Conservation (phyloP, 2,113 vertebrate species). For the Petrocephalus zakoni region DNA sequence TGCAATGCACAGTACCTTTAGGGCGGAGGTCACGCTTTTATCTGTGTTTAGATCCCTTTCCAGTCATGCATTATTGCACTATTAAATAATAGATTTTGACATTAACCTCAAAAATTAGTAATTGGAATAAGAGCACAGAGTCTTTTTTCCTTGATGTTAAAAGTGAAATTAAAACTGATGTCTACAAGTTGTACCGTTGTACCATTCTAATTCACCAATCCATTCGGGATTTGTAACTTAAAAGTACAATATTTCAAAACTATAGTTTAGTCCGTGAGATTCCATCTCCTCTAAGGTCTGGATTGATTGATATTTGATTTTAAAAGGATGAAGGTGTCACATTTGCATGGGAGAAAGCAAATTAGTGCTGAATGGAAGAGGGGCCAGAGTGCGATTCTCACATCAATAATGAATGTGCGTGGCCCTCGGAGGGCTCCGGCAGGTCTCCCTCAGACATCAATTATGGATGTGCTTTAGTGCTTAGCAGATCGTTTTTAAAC, state of each 20-base stretch:
- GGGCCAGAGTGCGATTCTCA: slow-evolving; percentile 61
- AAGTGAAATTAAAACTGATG: not conserved
- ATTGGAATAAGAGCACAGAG: not conserved
- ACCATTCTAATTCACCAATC: not conserved
- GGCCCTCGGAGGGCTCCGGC: slow-evolving; percentile 71
- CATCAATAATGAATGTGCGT: slow-evolving; percentile 83
- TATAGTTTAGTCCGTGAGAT: not conserved
- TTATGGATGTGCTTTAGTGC: slow-evolving; percentile 85
- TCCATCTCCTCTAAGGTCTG: slow-evolving; percentile 50
- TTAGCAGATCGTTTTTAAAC: slow-evolving; percentile 65
- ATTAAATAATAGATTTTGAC: not conserved
- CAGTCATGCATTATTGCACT: not conserved
- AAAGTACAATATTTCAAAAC: not conserved
- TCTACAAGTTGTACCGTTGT: not conserved
- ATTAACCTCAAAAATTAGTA: not conserved
- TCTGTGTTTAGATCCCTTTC: not conserved
- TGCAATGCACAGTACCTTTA: not conserved
- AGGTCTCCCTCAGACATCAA: slow-evolving; percentile 77
- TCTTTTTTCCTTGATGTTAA: not conserved
- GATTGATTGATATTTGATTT: slow-evolving; percentile 57
- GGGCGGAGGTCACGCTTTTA: not conserved
- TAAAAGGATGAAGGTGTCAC: slow-evolving; percentile 54
- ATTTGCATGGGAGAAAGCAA: slow-evolving; percentile 53
- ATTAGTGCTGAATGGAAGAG: slow-evolving; percentile 66
- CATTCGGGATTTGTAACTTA: not conserved